Conservation (phyloP, 2,113 vertebrate species). For the Arenaria interpres region DNA sequence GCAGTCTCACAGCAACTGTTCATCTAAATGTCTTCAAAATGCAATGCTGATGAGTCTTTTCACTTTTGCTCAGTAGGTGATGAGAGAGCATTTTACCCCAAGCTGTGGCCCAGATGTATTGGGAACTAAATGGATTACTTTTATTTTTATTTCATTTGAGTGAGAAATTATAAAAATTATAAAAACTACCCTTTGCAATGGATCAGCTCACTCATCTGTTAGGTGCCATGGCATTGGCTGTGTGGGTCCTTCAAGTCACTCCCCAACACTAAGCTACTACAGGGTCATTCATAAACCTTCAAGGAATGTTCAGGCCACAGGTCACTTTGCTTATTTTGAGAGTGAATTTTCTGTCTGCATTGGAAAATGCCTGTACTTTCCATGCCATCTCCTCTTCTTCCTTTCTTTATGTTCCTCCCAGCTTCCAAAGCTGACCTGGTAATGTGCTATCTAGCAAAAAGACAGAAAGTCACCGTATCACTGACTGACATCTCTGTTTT, state of each 20-base stretch:
- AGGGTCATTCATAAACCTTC: not conserved
- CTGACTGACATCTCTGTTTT: not conserved
- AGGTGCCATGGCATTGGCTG: not conserved
- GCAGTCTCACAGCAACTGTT: not conserved
- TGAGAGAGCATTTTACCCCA: constrained; percentile 8
- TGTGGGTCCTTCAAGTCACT: not conserved
- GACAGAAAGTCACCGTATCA: not conserved
- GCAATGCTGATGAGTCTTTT: not conserved
- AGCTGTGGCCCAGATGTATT: not conserved
- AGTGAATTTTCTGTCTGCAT: not conserved
- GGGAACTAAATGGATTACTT: not conserved
- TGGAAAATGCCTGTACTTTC: not conserved
- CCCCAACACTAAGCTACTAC: not conserved
- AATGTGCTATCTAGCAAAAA: not conserved
- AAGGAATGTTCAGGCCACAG: not conserved
- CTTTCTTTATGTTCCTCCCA: not conserved
- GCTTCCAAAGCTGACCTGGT: not conserved
- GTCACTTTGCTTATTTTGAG: not conserved
- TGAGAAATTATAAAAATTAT: constrained; percentile 7
- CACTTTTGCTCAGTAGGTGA: not conserved
- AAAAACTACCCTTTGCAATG: not conserved
- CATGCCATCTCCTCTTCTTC: not conserved
- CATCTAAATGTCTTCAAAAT: not conserved
- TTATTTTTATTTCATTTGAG: not conserved
- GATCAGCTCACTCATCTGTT: not conserved